Evolutionary conservation across 2,888 invertebrate species (phyloP).

Genomic region (Strigamia maritima): DNA sequence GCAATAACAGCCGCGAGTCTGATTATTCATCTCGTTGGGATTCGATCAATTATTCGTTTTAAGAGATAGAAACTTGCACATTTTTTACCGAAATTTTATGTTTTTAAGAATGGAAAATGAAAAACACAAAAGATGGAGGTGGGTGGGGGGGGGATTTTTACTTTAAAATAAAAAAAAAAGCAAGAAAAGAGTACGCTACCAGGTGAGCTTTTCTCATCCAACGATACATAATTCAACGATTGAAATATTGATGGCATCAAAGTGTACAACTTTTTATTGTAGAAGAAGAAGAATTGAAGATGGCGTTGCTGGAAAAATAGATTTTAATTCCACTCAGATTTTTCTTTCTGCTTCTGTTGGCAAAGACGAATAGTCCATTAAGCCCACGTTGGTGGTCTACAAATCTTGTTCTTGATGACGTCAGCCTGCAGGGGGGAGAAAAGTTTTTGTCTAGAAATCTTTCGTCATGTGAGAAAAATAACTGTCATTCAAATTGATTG

Average conservation of each 20-base stretch:
- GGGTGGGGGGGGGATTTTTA: too few relatives aligned
- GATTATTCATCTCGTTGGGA: too few relatives aligned
- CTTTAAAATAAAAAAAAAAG: too few relatives aligned
- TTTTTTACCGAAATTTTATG: background rate
- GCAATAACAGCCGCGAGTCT: constrained; percentile 5
- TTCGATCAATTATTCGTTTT: background rate
- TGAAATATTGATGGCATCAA: constrained; percentile 9
- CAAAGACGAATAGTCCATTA: constrained; percentile 30
- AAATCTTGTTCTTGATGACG: constrained; percentile 34
- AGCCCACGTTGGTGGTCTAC: background rate
- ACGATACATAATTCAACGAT: background rate
- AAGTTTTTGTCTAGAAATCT: constrained; percentile 18
- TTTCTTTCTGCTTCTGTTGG: constrained; percentile 2
- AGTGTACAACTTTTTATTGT: background rate
- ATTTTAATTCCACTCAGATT: constrained; percentile 31
- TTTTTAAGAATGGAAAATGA: background rate
- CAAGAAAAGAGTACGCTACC: too few relatives aligned
- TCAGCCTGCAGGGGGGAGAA: constrained; percentile 22
- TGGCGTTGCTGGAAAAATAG: background rate
- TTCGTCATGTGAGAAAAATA: constrained; percentile 6
- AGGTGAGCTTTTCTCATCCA: background rate
- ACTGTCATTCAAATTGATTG: constrained; percentile 29
- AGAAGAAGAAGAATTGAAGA: background rate
- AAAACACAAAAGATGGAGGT: too few relatives aligned
- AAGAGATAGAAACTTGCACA: too few relatives aligned